These are phyloP conservation scores for Corythornis vintsioides DNA, from an alignment of 2,113 vertebrate species.

Conservation along the genomic window DNA sequence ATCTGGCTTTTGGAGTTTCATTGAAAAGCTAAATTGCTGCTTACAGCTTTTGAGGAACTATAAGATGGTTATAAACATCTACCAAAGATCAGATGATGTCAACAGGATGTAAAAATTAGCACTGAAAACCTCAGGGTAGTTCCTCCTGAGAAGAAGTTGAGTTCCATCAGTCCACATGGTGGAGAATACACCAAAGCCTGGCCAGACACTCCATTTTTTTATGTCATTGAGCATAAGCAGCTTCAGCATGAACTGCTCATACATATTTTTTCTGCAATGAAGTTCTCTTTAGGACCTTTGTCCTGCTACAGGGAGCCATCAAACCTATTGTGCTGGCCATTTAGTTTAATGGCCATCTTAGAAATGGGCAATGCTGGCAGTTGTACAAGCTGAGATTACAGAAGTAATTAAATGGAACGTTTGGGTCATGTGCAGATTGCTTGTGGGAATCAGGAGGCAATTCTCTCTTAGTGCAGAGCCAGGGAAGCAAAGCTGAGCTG, in stretches of 20 bases:
- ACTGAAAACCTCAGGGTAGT: not conserved
- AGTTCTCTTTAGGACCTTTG: not conserved
- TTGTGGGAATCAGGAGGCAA: not conserved
- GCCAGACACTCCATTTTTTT: not conserved
- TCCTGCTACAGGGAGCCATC: not conserved
- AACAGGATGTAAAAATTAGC: not conserved
- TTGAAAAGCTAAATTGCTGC: not conserved
- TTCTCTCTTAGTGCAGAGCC: not conserved
- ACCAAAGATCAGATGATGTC: not conserved
- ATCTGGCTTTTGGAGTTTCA: not conserved
- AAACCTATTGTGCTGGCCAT: not conserved
- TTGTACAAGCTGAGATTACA: not conserved
- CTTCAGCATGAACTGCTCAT: not conserved
- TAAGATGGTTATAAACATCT: not conserved
- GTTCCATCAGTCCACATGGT: rapidly evolving
- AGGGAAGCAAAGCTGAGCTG: not conserved
- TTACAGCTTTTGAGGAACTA: not conserved
- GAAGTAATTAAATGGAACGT: not conserved
- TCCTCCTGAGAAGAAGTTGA: not conserved
- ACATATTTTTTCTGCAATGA: not conserved
- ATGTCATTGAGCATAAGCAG: not conserved
- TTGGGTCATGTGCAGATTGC: not conserved
- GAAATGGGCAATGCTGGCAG: not conserved
- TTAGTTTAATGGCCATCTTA: not conserved
- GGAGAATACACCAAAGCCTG: not conserved